Evolutionary conservation across 2,888 invertebrate species (phyloP).

Genomic region (Coelinius sp.): DNA sequence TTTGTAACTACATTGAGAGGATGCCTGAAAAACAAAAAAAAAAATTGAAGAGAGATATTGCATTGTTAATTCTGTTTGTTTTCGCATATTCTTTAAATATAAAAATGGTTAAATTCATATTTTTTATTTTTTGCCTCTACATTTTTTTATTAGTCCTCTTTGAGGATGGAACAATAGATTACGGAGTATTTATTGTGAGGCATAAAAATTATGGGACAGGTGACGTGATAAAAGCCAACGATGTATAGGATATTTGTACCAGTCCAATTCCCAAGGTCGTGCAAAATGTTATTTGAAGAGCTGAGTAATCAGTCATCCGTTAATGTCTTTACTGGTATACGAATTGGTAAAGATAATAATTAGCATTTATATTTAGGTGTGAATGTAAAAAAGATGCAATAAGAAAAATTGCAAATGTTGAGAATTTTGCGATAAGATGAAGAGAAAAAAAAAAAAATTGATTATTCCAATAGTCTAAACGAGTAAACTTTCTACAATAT

Average conservation of each 20-base stretch:
- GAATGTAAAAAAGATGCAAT: slow-evolving; percentile 14
- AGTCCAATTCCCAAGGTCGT: slow-evolving; percentile 54
- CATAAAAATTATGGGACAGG: slow-evolving; percentile 38
- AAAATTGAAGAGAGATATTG: neutral
- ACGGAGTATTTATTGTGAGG: slow-evolving; percentile 23
- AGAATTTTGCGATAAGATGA: slow-evolving; percentile 21
- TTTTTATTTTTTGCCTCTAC: neutral
- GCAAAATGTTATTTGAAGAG: slow-evolving; percentile 58
- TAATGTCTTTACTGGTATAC: slow-evolving; percentile 48
- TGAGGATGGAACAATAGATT: neutral
- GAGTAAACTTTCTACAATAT: slow-evolving; percentile 33
- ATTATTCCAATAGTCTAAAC: slow-evolving; percentile 17
- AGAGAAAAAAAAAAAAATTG: slow-evolving; percentile 21
- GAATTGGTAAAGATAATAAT: slow-evolving; percentile 36
- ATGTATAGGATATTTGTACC: slow-evolving; percentile 37
- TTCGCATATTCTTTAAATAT: neutral
- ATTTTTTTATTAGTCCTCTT: too few relatives aligned
- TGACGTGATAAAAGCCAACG: slow-evolving; percentile 33
- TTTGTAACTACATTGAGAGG: slow-evolving; percentile 78
- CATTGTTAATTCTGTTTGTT: slow-evolving; percentile 1
- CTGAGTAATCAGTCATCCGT: slow-evolving; percentile 58
- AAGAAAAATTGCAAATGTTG: slow-evolving; percentile 31
- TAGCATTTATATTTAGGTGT: slow-evolving; percentile 36
- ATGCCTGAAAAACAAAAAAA: slow-evolving; percentile 69
- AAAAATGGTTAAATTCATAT: slow-evolving; percentile 29